A percentile compares a stretch with the other conserved stretches of the same genome.
These are phyloP conservation scores for Apaloderma vittatum DNA, from an alignment of 2,113 vertebrate genomes.

Conservation along the genomic window DNA sequence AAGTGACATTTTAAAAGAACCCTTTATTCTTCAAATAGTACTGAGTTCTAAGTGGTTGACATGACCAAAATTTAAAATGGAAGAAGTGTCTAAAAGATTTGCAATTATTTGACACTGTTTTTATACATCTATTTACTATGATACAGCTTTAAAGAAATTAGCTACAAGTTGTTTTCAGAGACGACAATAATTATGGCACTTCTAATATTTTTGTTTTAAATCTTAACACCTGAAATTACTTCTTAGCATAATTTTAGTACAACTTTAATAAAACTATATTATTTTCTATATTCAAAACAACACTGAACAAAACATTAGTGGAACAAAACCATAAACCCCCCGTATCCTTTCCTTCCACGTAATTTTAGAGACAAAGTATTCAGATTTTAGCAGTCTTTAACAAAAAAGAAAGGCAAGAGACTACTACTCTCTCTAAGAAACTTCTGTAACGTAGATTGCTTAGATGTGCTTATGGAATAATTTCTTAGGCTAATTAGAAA, in stretches of 20 bases:
- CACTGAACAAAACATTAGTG: not conserved
- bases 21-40: not conserved
- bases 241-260: not conserved
- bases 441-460: not conserved
- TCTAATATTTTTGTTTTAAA: not conserved
- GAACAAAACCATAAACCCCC: not conserved
- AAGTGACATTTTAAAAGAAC: not conserved
- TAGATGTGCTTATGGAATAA: not conserved
- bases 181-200: not conserved
- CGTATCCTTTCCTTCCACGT: rapidly evolving
- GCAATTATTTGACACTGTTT: not conserved
- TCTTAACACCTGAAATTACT: not conserved
- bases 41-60: not conserved
- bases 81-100: not conserved
- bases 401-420: not conserved
- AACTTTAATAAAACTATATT: not conserved
- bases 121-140: not conserved
- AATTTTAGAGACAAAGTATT: not conserved
- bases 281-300: not conserved
- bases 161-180: not conserved
- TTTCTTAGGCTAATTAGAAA: too few relatives aligned
- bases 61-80: not conserved
- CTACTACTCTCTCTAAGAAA: not conserved
- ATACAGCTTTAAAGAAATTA: not conserved
- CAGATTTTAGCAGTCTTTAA: not conserved